Conservation (phyloP, 2,888 invertebrate genomes). For the Phyllotreta striolata region DNA sequence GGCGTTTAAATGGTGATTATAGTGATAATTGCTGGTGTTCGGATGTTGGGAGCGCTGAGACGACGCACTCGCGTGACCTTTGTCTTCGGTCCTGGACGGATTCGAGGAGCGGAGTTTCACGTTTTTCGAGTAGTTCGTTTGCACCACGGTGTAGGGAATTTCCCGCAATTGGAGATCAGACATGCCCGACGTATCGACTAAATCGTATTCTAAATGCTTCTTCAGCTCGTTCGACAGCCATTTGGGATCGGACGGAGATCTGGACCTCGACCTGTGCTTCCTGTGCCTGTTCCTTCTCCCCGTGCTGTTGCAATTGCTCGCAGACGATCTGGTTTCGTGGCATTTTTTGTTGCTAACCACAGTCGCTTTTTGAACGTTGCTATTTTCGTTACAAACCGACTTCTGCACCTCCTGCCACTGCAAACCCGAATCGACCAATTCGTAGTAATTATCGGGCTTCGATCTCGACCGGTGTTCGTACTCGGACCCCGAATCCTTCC, state of each 20-base stretch:
- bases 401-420: conserved; percentile 89
- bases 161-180: conserved; percentile 85
- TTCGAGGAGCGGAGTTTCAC: conserved; percentile 62
- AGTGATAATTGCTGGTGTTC: conserved; percentile 34
- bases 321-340: conserved; percentile 41
- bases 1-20: conserved; percentile 36
- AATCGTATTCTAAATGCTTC: conserved; percentile 86
- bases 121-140: conserved; percentile 71
- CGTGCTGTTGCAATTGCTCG: conserved; percentile 35
- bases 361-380: conserved; percentile 73
- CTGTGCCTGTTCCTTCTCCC: conserved; percentile 47
- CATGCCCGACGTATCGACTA: conserved; percentile 90
- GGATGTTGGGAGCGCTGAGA: conserved; percentile 39
- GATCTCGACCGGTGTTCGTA: conserved; percentile 64
- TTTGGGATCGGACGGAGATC: conserved; percentile 77
- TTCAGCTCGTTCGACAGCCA: conserved; percentile 80
- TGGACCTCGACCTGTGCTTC: conserved; percentile 60
- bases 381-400: conserved; percentile 61
- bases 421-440: conserved; percentile 85
- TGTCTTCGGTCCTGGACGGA: conserved; percentile 42
- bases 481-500: conserved; percentile 78
- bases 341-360: conserved; percentile 68
- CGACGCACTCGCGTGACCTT: conserved; percentile 33
- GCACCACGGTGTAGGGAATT: conserved; percentile 89
- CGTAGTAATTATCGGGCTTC: conserved; percentile 61